These are phyloP conservation scores for Altica lythri DNA, from an alignment of 2,888 invertebrate species.

Conservation along the genomic window DNA sequence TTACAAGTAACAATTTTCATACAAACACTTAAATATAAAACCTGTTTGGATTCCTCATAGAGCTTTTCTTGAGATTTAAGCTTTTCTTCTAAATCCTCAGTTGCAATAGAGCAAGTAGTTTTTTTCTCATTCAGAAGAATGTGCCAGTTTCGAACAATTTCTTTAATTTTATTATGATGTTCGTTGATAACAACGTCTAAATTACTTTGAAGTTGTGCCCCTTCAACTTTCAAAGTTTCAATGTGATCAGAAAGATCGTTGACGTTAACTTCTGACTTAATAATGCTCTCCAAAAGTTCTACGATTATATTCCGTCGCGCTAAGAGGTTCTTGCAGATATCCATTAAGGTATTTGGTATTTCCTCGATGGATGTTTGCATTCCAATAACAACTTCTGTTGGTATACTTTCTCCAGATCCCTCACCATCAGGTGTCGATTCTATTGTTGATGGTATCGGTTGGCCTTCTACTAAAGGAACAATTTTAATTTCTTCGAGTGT, in stretches of 20 bases:
- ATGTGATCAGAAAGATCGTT: constrained; percentile 43
- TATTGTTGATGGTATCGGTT: neutral
- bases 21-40: neutral
- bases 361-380: constrained; percentile 50
- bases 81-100: constrained; percentile 44
- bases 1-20: neutral
- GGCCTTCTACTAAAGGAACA: constrained; percentile 27
- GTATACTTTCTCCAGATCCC: constrained; percentile 34
- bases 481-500: constrained; percentile 47
- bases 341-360: constrained; percentile 48
- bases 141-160: constrained; percentile 45
- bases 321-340: constrained; percentile 50
- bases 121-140: constrained; percentile 40
- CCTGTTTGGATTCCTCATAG: constrained; percentile 37
- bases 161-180: constrained; percentile 45
- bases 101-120: constrained; percentile 23
- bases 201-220: constrained; percentile 43
- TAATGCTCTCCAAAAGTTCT: constrained; percentile 46
- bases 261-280: constrained; percentile 43
- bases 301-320: constrained; percentile 45
- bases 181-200: constrained; percentile 45
- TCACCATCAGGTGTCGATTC: neutral
- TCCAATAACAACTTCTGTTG: constrained; percentile 39
- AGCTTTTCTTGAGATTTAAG: constrained; percentile 44
- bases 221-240: constrained; percentile 43